Conservation (phyloP, 2,797 vertebrate genomes). For the Leptoclinus maculatus region DNA sequence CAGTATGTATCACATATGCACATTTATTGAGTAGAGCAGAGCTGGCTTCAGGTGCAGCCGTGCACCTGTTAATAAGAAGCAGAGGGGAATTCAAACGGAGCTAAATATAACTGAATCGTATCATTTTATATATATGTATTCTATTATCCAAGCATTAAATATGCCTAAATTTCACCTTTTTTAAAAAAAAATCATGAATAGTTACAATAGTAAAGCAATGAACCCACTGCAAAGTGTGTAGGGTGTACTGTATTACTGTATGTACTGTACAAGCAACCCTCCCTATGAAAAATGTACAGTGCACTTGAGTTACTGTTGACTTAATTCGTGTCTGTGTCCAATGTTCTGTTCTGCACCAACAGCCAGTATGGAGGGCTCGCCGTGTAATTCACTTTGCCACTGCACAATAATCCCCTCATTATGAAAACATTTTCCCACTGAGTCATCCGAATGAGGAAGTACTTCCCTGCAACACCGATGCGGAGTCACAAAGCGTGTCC, state of each 20-base stretch:
- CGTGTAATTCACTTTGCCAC: slow-evolving; percentile 70
- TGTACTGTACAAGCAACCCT: slow-evolving; percentile 2
- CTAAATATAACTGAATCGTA: neutral
- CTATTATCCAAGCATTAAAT: neutral
- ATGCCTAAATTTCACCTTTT: neutral
- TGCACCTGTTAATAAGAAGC: slow-evolving; percentile 49
- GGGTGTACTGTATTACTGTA: neutral
- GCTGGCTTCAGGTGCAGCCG: slow-evolving; percentile 33
- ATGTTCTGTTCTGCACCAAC: slow-evolving; percentile 50
- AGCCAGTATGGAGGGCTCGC: slow-evolving; percentile 46
- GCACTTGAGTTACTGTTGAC: slow-evolving; percentile 32
- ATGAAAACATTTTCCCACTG: slow-evolving; percentile 68
- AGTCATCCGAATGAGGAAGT: slow-evolving; percentile 58
- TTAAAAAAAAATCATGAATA: neutral
- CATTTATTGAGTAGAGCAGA: slow-evolving; percentile 53
- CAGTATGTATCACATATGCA: slow-evolving; percentile 54
- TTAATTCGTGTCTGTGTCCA: slow-evolving; percentile 48
- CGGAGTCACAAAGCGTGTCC: slow-evolving; percentile 32
- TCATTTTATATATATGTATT: neutral
- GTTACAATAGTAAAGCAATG: neutral
- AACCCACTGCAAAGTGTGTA: neutral
- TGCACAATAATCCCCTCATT: slow-evolving; percentile 72
- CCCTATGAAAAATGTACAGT: slow-evolving; percentile 5
- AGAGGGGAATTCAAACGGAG: slow-evolving; percentile 25
- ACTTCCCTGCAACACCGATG: slow-evolving; percentile 38